Evolutionary conservation across 2,888 invertebrate species (phyloP).

Genomic region (Pandemis cinnamomeana): DNA sequence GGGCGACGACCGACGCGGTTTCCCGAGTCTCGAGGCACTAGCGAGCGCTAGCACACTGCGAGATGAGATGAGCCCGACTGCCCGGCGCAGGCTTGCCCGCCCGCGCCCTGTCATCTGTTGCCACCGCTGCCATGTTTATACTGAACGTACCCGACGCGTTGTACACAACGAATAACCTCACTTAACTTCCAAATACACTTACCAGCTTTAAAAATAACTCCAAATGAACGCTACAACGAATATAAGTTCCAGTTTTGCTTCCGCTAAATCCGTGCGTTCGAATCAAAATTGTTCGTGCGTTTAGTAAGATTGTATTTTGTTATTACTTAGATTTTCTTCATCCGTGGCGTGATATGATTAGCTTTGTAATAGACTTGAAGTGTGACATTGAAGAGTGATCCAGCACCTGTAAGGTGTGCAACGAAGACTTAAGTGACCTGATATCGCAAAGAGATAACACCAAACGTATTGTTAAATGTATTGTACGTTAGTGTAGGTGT

Average conservation of each 20-base stretch:
- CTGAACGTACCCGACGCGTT: slow-evolving; percentile 78
- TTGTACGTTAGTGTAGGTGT: slow-evolving; percentile 32
- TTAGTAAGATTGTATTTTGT: slow-evolving; percentile 29
- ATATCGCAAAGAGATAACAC: slow-evolving; percentile 39
- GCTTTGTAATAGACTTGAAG: slow-evolving; percentile 31
- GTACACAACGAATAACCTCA: slow-evolving; percentile 82
- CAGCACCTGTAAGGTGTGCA: slow-evolving; percentile 23
- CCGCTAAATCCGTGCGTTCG: slow-evolving; percentile 22
- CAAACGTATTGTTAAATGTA: slow-evolving; percentile 34
- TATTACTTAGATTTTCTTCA: slow-evolving; percentile 29
- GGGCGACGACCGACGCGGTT: slow-evolving; percentile 45
- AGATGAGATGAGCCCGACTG: slow-evolving; percentile 74
- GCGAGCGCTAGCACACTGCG: slow-evolving; percentile 60
- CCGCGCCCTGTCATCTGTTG: slow-evolving; percentile 83
- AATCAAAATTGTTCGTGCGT: slow-evolving; percentile 25
- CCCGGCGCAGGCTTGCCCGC: slow-evolving; percentile 76
- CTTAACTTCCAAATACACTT: slow-evolving; percentile 58
- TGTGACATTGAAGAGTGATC: slow-evolving; percentile 49
- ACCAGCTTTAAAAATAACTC: slow-evolving; percentile 58
- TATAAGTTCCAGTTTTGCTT: slow-evolving; percentile 37
- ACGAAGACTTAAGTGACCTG: slow-evolving; percentile 38
- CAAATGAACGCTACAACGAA: slow-evolving; percentile 70
- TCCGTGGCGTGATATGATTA: slow-evolving; percentile 24
- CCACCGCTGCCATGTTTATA: slow-evolving; percentile 81
- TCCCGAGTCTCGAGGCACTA: slow-evolving; percentile 52